phyloP scores from a whole-genome alignment of 2,888 invertebrate species.

The Unio pictorum region DNA sequence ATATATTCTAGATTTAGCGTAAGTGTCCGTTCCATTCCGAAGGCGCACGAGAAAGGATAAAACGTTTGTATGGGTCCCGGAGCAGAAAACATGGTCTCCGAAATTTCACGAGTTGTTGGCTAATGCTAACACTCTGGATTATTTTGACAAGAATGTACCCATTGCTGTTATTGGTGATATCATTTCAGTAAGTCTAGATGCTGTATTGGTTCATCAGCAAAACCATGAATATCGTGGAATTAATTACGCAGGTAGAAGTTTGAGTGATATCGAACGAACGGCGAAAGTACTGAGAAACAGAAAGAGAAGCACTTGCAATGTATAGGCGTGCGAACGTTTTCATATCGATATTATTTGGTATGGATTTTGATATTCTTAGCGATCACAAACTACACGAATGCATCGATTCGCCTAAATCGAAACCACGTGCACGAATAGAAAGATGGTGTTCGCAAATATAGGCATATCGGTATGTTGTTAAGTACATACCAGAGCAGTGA shows the following conservation, averaged over 20 bases:
- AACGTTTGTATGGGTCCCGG: slow-evolving; percentile 14
- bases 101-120: slow-evolving; percentile 14
- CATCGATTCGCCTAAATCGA: slow-evolving; percentile 41
- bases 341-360: slow-evolving; percentile 30
- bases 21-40: slow-evolving; percentile 14
- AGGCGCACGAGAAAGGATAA: slow-evolving; percentile 9
- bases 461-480: slow-evolving; percentile 26
- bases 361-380: too few species aligned
- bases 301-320: slow-evolving; percentile 35
- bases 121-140: slow-evolving; percentile 10
- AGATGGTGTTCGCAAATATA: slow-evolving; percentile 42
- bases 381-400: slow-evolving; percentile 16
- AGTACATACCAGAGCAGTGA: slow-evolving; percentile 16
- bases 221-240: slow-evolving; percentile 12
- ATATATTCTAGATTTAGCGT: slow-evolving; percentile 23
- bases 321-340: slow-evolving; percentile 52
- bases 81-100: slow-evolving; percentile 13
- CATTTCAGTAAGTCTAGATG: slow-evolving; percentile 28
- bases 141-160: slow-evolving; percentile 15
- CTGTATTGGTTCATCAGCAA: slow-evolving; percentile 27
- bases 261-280: slow-evolving; percentile 3
- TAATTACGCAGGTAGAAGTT: slow-evolving; percentile 24
- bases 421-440: slow-evolving; percentile 50
- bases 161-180: slow-evolving; percentile 23
- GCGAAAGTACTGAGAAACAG: slow-evolving; percentile 32